Evolutionary conservation across 2,797 vertebrate species (phyloP), one percentile per base, ranked within the genome.

Genomic region (Botia kubotai): DNA sequence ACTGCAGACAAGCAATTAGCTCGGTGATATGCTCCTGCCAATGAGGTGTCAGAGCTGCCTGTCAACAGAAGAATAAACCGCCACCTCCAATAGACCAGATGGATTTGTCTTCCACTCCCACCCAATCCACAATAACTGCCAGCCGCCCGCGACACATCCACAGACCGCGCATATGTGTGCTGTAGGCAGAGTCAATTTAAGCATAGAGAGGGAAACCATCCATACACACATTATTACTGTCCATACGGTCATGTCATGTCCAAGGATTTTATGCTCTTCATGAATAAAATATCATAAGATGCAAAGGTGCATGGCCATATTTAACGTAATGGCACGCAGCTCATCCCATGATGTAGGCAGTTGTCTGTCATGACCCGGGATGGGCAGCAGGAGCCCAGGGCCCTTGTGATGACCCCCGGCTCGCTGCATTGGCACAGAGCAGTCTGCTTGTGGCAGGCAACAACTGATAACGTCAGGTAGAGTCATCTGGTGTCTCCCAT

Each of bases 41-140:
- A 58, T 36, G 67, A 14, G 73, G 76, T 89, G 86, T 86, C 81
- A 88, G 71, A 84, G 75, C 80, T 73, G 76, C 83, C 83, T 90
- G 86, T 87, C 87, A 89, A 65, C 75, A 43, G 70, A 21, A 72
- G 55, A 60, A 75, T 39, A 65, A 46, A 16, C 68, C 46, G 58
- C 75, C 62, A 72, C 75, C 68, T 75, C 46, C 21, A 62, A 74
- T 12, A 79, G 71, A 74, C 43, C 65, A 67, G n/a, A 33, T 39
- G 65, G 58, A 67, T 72, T 82, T 79, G 33, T 86, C 55, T 53
- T 33, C 66, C 43, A 69, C 43, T 70, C 21, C 55, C 57, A 57
- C 14, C 65, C 0, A 3, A 36, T 71, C 12, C 55, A 71, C 39
- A 60, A 48, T 70, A 70, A 29, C 66, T 43, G 5, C 60, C 55